Evolutionary conservation across 2,113 vertebrate genomes (phyloP), one percentile per base, ranked within the genome.

Genomic region (Arvicanthis niloticus): DNA sequence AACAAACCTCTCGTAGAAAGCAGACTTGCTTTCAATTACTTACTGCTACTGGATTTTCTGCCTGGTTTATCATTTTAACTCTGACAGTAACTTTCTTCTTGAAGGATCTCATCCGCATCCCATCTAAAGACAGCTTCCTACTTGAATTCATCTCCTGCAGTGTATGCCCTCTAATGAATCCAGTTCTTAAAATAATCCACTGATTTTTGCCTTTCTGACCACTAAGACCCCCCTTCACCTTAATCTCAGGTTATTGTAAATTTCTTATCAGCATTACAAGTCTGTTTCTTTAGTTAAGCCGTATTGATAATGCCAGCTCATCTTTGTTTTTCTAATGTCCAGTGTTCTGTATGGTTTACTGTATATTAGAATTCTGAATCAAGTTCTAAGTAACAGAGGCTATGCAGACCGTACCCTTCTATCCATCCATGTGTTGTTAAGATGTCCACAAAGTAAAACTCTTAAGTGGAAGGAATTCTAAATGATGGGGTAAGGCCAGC

Each of bases 291-390:
- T 56, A 31, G 17, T 58, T 45, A 94, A 56, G 10, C 91, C 34
- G 67, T 60, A 62, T 81, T 82, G 22, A 93, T 58, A n/a, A 67
- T 60, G 2, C 60, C 84, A 88, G 16, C 70, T 89, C 22, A 16
- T 19, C 11, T 73, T 91, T 9, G 34, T 94, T 94, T 76, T 56
- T 19, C 24, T 96, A 51, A 88, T 65, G 62, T 76, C 45, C 90
- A 21, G n/a, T 75, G 70, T 88, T 78, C 31, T 37, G 0, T 86
- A 65, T 88, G 51, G n/a, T 40, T 81, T 78, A 7, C 42, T 84
- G 3, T 62, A 0, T 86, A 51, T 48, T 58, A 80, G 3, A 77
- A 34, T 31, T 80, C 21, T 2, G 68, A 87, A 73, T 29, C 2
- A 37, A 58, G 29, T 89, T 89, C 60, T 91, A 90, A 89, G 45